A percentile compares a stretch with the other conserved stretches of the same genome.
Evolutionary conservation across 2,888 invertebrate species (phyloP).

Genomic region (Erebia ligea): DNA sequence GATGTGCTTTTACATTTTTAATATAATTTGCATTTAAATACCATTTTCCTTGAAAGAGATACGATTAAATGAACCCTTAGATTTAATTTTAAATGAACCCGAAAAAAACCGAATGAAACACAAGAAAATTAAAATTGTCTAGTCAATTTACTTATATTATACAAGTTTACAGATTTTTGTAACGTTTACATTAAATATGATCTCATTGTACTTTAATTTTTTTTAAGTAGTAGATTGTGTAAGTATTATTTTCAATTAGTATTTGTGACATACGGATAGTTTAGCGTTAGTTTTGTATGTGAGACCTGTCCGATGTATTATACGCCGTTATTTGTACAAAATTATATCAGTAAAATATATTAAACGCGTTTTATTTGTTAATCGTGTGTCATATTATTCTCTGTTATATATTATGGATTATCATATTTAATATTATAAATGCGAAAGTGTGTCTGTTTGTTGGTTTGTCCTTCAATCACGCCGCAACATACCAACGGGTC

Average conservation of each 20-base stretch:
- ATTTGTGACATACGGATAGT: constrained; percentile 73
- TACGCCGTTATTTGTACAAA: constrained; percentile 85
- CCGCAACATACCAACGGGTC: too few species aligned
- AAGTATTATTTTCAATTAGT: constrained; percentile 53
- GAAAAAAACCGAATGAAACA: constrained; percentile 18
- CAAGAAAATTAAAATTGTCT: constrained; percentile 22
- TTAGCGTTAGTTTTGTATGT: constrained; percentile 84
- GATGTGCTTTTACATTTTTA: neutral
- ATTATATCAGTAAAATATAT: constrained; percentile 81
- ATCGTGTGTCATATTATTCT: neutral
- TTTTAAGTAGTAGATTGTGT: constrained; percentile 37
- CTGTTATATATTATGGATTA: neutral
- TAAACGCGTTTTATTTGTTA: constrained; percentile 45
- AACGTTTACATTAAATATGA: constrained; percentile 29
- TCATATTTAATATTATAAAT: too few species aligned
- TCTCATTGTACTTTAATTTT: constrained; percentile 30
- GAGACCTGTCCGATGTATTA: constrained; percentile 83
- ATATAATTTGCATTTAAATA: neutral
- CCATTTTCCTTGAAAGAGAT: neutral
- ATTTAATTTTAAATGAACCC: constrained; percentile 27
- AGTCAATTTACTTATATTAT: constrained; percentile 31
- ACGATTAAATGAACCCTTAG: constrained; percentile 2
- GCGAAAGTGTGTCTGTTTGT: too few species aligned
- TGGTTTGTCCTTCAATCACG: too few species aligned
- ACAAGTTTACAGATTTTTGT: constrained; percentile 33